Base-by-base conservation (phyloP, 64 coral and sea anemone genomes). In the Montipora capricornis region DNA sequence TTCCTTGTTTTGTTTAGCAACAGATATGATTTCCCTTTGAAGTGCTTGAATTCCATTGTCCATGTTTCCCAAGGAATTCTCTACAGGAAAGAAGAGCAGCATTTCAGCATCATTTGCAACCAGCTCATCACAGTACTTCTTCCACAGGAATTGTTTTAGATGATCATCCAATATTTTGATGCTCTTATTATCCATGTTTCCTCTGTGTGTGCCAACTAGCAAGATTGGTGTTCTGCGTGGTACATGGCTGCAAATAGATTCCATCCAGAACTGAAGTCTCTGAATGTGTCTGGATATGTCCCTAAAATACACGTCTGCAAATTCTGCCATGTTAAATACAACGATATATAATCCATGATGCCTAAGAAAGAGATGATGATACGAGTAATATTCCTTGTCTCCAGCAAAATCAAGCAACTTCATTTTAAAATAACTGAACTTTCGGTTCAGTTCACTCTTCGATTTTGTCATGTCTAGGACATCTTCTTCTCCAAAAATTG, bases 371-470 rank as follows among this genome's bases (percentile, higher is more conserved):
- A 95, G 79, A 45, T 95, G 88, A 73, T 91, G 88, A 51, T 95
- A 95, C 7, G 81, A 81, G 19, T 95, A 80, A 62, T 91, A 91
- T 29, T 95, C 93, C 17, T 87, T 79, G 45, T 91, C 93, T 47
- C 93, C 93, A 71, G 81, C 93, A 95, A 95, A 95, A 83, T 95
- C 93, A 14, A 95, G 93, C 4, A 91, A 49, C 48, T 91, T 87
- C 20, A 90, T 64, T 78, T 90, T 95, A 1, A 91, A 20, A 15
- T 61, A 87, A 8, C 12, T n/a, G 17, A 71, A 90, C 62, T 73
- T 84, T 13, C 86, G 19, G 19, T 95, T 13, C 20, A 91, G 75
- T 26, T 88, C 88, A 22, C 3, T 3, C 13, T 64, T 64, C 14
- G 13, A 64, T 15, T 57, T 2, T 57, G 14, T 47, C 26, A 50